Evolutionary conservation across 1,140 invertebrate species (phyloP).

Genomic region (Hestina assimilis): DNA sequence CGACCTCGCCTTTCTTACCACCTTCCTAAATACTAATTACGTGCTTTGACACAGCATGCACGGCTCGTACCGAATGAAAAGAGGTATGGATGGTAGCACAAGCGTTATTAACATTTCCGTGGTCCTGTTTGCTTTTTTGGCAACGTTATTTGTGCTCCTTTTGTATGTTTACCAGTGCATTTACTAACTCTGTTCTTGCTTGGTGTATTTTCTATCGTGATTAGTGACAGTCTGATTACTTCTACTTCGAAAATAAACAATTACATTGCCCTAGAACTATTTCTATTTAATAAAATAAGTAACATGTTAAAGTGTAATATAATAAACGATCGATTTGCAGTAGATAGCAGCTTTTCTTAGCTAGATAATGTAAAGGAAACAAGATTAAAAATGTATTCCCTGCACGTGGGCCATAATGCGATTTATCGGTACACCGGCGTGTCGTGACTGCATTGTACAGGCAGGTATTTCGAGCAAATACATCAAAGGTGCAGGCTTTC

Average conservation of each 20-base stretch:
- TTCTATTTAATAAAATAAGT: background rate
- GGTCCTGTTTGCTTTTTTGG: slow-evolving; percentile 57
- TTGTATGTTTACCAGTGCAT: slow-evolving; percentile 33
- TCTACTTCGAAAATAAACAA: background rate
- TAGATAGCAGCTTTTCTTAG: slow-evolving; percentile 53
- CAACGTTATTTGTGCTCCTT: slow-evolving; percentile 37
- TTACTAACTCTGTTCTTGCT: slow-evolving; percentile 9
- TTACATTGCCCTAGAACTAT: background rate
- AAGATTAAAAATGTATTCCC: slow-evolving; percentile 76
- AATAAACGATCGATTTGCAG: slow-evolving; percentile 22
- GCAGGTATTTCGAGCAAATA: slow-evolving; percentile 51
- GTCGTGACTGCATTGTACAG: slow-evolving; percentile 59
- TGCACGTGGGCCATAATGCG: slow-evolving; percentile 73
- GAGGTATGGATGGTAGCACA: slow-evolving; percentile 58
- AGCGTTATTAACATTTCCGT: slow-evolving; percentile 62
- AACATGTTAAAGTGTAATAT: background rate
- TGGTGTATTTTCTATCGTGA: background rate
- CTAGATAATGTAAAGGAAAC: slow-evolving; percentile 70
- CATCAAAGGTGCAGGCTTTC: slow-evolving; percentile 47
- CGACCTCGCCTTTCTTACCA: slow-evolving; percentile 77
- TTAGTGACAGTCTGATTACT: background rate
- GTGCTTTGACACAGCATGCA: slow-evolving; percentile 75
- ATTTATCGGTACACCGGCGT: slow-evolving; percentile 69
- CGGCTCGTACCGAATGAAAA: slow-evolving; percentile 66
- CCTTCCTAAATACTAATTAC: slow-evolving; percentile 79